Base-by-base conservation (phyloP, 2,797 vertebrate genomes). In the Eurystomus glaucurus region DNA sequence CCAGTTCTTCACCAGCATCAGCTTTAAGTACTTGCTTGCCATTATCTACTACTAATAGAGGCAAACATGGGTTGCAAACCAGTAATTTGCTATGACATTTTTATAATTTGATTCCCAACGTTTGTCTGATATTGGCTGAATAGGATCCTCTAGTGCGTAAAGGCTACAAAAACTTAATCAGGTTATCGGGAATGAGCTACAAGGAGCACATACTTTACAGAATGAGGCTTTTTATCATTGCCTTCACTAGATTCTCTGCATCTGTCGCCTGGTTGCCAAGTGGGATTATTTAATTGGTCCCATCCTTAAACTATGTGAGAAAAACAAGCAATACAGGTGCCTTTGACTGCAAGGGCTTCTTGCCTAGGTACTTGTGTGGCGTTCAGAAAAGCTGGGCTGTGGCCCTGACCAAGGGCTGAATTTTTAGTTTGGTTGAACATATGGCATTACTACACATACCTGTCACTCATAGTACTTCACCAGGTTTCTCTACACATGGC, bases 281-380 rank as follows among this genome's bases (percentile, higher is more conserved):
- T 33, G 22, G 37, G 9, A 54, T 83, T 68, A 50, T 43, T 71
- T 71, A 28, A 62, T 9, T 57, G 5, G 7, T 68, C 83, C 52
- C 5, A 4, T 48, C 55, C 25, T 52, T 45, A 23, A 45, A 2
- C 14, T 21, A 0, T 13, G n/a, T 29, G n/a, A 72, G n/a, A 91
- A 18, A 61, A 72, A 22, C 11, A 50, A 85, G 46, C 2, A 22
- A 26, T 37, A 7, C 9, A 25, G 12, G 15, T 16, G 33, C 5
- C 23, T 46, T 64, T 3, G 3, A 14, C 10, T 5, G 2, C 7
- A 35, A 68, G 23, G 31, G 4, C 4, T 54, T 43, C 23, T 61
- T 60, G 13, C 64, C 25, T 18, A 1, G 2, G 15, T 48, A 3
- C 23, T 37, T 41, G 10, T 23, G 14, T 1, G 0, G 4, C 3